Base-by-base conservation (phyloP, 2,888 invertebrate genomes). In the Lysandra bellargus region DNA sequence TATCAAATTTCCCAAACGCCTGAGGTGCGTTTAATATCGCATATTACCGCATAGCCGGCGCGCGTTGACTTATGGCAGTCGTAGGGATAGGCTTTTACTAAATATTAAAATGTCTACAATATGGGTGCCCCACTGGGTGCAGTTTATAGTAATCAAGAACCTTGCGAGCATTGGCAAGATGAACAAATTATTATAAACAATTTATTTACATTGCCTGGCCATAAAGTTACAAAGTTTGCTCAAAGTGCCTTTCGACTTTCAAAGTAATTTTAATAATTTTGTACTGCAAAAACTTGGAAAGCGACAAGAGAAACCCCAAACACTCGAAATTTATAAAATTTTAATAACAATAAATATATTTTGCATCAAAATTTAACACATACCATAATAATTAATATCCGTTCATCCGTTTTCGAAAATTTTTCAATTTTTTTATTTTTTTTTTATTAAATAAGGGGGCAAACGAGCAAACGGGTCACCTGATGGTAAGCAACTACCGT, bases 1-100 rank as follows among this genome's bases (percentile, higher is more conserved):
- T 75, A 75, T 75, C 75, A 23, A 75, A 75, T 75, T 76, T 76
- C 76, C 49, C 53, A 57, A 53, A 76, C 53, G 76, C 76, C 76
- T 53, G 53, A 76, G 76, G 76, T 76, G 76, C 30, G 57, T 76
- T 75, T 44, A 76, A 76, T 76, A 53, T 57, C 76, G 75, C 75
- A 76, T 76, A 76, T 76, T 57, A 57, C 69, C 69, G 69, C 69
- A 69, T 69, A 69, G 33, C 69, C 69, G 37, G 37, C 69, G 69
- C 33, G 69, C 33, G 12, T 69, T 37, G 69, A 37, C 69, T 69
- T 33, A 33, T 64, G 9, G 14, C 33, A 33, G 33, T 4, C 33
- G 69, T 37, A 69, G 17, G 33, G 69, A 37, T 4, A 69, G 33
- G 12, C 69, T 14, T 0, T 33, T 2, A 2, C 7, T 30, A 30